Percentiles rank a stretch among this genome's conserved stretches.
Conservation (phyloP, 2,113 vertebrate species). For the Gymnarchus niloticus region DNA sequence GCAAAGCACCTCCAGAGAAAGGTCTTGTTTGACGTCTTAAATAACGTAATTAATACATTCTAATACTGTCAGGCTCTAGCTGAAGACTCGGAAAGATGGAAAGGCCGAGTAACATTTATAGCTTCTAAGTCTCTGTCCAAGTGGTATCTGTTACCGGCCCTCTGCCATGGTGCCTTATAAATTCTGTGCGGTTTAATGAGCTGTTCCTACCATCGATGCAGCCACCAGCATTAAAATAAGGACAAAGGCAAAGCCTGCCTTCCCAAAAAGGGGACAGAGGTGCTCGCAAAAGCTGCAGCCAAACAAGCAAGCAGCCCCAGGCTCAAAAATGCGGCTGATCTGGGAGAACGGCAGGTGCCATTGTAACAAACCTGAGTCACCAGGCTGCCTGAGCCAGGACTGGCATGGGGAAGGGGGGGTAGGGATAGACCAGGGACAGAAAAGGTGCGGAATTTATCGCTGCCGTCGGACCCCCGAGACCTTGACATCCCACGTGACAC, state of each 20-base stretch:
- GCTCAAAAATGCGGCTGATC: no score
- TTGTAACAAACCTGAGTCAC: no score
- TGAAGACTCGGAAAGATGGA: background rate
- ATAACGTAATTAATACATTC: conserved; percentile 20
- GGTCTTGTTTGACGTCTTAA: background rate
- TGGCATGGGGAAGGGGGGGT: no score
- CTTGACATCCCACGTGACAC: background rate
- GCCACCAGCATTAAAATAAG: background rate
- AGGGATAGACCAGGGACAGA: no score
- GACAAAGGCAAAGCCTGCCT: background rate
- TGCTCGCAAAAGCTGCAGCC: background rate
- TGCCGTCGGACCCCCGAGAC: background rate
- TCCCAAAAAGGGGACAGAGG: background rate
- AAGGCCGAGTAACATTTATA: conserved; percentile 20
- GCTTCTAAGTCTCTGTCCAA: background rate
- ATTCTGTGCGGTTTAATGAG: background rate
- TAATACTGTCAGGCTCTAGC: background rate
- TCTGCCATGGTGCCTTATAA: background rate
- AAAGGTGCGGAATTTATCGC: no score
- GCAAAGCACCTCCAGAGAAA: background rate
- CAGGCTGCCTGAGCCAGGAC: no score
- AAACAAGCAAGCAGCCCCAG: background rate
- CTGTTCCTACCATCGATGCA: background rate
- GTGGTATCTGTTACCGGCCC: conserved; percentile 5
- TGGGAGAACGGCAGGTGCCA: no score